Base-by-base conservation (phyloP, 1,140 invertebrate genomes). In the Diprion similis region DNA sequence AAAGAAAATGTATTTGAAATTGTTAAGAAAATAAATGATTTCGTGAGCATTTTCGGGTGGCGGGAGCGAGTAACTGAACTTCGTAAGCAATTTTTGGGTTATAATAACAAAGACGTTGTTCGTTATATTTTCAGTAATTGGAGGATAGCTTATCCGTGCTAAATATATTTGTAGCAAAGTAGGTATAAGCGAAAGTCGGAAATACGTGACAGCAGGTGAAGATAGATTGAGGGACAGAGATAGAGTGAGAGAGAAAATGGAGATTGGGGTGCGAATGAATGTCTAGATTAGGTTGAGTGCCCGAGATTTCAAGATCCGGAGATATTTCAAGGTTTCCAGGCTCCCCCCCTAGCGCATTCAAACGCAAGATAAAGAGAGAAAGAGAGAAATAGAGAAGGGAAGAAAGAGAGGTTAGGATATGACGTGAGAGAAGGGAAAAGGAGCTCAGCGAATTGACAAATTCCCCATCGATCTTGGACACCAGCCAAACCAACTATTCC, bases 391-490 rank as follows among this genome's bases (percentile, higher is more conserved):
- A 37, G 24, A 37, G 24, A 37, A 59, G 51, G 51, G 51, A 59
- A 13, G 51, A 59, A 17, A 59, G n/a, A 59, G 51, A 59, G 51
- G n/a, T 13, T 17, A 9, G n/a, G 51, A 17, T 15, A 59, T 10
- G 51, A 59, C 51, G 51, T 59, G n/a, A 4, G 51, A 59, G 51
- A 15, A 59, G 51, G 51, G 51, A 59, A 51, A 59, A 59, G 51
- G 51, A 59, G 51, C 51, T 59, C 51, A 17, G 51, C 6, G 51
- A 59, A 59, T 59, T 59, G 51, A 59, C 51, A 59, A 59, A 59
- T 59, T 59, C 51, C 51, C 51, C 51, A 59, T 59, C 51, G 51
- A 59, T 59, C 51, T 59, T 59, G 51, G 51, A 59, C 51, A 59
- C 51, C 51, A 17, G 51, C 51, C 51, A 59, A 59, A 59, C 51